Percentiles rank a stretch among this genome's conserved stretches.
phyloP scores from a whole-genome alignment of 2,113 vertebrate genomes.

The Eudyptes chrysolophus region DNA sequence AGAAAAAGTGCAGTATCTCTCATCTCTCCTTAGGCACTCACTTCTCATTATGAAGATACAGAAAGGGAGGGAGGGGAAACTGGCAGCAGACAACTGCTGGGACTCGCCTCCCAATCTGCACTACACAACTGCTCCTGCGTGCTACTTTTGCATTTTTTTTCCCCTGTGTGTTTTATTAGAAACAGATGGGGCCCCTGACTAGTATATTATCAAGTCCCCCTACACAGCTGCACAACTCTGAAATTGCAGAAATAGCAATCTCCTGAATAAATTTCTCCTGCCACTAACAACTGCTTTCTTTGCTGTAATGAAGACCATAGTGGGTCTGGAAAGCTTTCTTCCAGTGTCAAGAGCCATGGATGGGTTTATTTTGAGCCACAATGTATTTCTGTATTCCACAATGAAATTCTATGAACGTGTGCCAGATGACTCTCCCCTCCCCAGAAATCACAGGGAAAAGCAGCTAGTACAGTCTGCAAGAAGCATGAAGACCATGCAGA shows the following conservation, averaged over 20 bases:
- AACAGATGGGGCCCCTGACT: slow-evolving; percentile 64
- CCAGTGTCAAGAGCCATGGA: neutral
- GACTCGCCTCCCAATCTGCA: neutral
- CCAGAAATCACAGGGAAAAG: neutral
- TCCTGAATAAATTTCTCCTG: slow-evolving; percentile 47
- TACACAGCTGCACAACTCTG: slow-evolving; percentile 63
- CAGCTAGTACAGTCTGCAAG: neutral
- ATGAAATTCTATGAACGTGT: slow-evolving; percentile 5
- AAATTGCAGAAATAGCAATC: slow-evolving; percentile 61
- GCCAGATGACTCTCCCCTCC: slow-evolving; percentile 18
- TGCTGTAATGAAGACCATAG: slow-evolving; percentile 31
- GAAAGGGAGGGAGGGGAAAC: neutral
- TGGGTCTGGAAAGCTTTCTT: slow-evolving; percentile 22
- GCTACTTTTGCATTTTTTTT: neutral
- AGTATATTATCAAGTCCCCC: neutral
- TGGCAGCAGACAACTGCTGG: neutral
- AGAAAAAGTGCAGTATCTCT: neutral
- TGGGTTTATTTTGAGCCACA: slow-evolving; percentile 61
- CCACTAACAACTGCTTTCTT: slow-evolving; percentile 69
- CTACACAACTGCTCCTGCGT: neutral
- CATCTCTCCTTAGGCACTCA: neutral
- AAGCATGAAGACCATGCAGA: neutral
- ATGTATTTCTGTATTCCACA: slow-evolving; percentile 6
- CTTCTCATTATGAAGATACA: neutral
- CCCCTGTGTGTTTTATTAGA: neutral